Conservation (phyloP, 2,797 vertebrate species). For the Telmatherina bonti region DNA sequence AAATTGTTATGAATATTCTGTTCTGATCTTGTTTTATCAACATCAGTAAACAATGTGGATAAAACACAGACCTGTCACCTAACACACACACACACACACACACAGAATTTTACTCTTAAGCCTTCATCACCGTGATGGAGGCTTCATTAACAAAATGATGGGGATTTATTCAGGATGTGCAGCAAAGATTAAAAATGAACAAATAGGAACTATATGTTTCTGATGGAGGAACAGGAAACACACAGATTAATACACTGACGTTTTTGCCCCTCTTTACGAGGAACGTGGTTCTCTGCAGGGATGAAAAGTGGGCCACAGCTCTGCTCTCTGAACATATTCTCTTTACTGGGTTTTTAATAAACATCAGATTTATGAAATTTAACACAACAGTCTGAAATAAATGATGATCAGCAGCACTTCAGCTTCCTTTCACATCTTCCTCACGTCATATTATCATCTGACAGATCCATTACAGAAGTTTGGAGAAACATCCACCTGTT, state of each 20-base stretch:
- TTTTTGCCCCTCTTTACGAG: too few relatives aligned
- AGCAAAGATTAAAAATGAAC: conserved; percentile 60
- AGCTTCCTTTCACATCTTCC: background rate
- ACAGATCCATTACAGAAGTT: too few relatives aligned
- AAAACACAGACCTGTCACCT: background rate
- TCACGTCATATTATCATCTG: background rate
- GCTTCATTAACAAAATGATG: conserved; percentile 67
- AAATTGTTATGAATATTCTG: too few relatives aligned
- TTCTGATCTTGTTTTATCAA: too few relatives aligned
- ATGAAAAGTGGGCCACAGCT: conserved; percentile 18
- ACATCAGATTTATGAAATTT: too few relatives aligned
- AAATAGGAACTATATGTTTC: conserved; percentile 38
- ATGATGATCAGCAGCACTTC: too few relatives aligned
- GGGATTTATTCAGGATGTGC: conserved; percentile 49
- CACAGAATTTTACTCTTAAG: conserved; percentile 28
- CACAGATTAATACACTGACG: conserved; percentile 3
- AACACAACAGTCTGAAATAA: too few relatives aligned
- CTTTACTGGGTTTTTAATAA: too few relatives aligned
- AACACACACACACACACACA: too few relatives aligned
- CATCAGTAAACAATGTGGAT: too few relatives aligned
- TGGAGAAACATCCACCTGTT: too few relatives aligned
- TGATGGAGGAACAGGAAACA: conserved; percentile 14
- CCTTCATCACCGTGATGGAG: conserved; percentile 68
- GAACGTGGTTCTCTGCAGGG: background rate
- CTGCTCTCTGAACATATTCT: too few relatives aligned